Evolutionary conservation across 2,797 vertebrate species (phyloP), one percentile per base, ranked within the genome.

Genomic region (Adrianichthys oophorus): DNA sequence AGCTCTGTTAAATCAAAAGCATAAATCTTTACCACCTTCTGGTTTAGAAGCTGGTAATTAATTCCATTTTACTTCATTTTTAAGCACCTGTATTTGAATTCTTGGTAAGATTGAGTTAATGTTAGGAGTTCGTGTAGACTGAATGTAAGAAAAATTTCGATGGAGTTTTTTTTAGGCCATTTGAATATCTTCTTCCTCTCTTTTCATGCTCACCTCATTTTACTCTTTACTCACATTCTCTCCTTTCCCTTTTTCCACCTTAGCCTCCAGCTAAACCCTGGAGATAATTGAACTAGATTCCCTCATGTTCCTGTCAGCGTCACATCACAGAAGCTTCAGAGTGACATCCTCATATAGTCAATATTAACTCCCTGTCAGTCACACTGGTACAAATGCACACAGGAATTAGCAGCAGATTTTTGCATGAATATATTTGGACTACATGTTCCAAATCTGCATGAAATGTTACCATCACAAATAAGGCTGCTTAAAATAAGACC

Each of bases 21-120:
- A 63, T 62, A 61, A 67, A 73, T 74, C 52, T 75, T 67, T 71
- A 72, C 72, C 65, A 63, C 48, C 58, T 32, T 37, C 41, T 1
- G 42, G 19, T 64, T 70, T 65, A 68, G 68, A 44, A 75, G 60
- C 65, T 64, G 73, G 74, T 65, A 72, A 74, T 76, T 82, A 76
- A 73, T 67, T 70, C 52, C 10, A 59, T 63, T 72, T 72, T 46
- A 24, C 16, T 71, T 76, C 10, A 57, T 68, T 77, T 74, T 42
- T 17, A 65, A 58, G 45, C 3, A 1, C 32, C 44, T 52, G 61
- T 15, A 32, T 76, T 57, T 71, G 67, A 48, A 65, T 56, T 68
- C 64, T 57, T 64, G 44, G 57, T 43, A 19, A 60, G 68, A 57
- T 53, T 50, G 72, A 76, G 62, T 53, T 79, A 4, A 76, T 78